phyloP scores from a whole-genome alignment of 2,797 vertebrate species.

The Synanceia verrucosa region DNA sequence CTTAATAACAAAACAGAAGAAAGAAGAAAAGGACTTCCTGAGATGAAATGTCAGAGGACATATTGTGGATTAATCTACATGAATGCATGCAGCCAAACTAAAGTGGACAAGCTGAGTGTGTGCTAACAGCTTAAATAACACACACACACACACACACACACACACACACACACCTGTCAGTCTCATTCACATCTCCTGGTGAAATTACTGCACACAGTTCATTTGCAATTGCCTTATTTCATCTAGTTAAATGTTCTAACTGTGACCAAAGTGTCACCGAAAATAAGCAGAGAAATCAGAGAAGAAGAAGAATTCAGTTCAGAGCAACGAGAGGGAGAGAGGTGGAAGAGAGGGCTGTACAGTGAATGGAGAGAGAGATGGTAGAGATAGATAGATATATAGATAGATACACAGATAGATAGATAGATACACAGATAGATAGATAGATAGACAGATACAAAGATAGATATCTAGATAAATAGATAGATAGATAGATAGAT shows the following conservation, averaged over 20 bases:
- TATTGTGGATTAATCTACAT: neutral
- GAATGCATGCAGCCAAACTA: neutral
- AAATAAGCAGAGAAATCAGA: neutral
- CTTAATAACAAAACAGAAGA: neutral
- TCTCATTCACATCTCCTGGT: neutral
- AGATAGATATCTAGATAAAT: too few species aligned
- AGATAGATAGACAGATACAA: too few species aligned
- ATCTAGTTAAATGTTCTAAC: constrained; percentile 16
- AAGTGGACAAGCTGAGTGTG: neutral
- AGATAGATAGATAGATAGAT: too few species aligned
- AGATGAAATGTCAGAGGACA: neutral
- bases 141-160: too few species aligned
- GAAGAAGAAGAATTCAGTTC: neutral
- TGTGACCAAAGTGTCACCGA: constrained; percentile 1
- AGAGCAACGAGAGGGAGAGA: too few species aligned
- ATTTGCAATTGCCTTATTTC: constrained; percentile 29
- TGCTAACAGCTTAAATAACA: too few species aligned
- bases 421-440: too few species aligned
- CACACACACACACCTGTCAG: neutral
- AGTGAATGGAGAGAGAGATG: too few species aligned
- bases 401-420: too few species aligned
- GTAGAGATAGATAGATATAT: too few species aligned
- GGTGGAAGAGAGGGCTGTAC: too few species aligned
- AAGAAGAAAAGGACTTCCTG: neutral
- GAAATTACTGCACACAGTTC: constrained; percentile 14